Evolutionary conservation across 2,113 vertebrate genomes (phyloP).

Genomic region (Hemicordylus capensis): DNA sequence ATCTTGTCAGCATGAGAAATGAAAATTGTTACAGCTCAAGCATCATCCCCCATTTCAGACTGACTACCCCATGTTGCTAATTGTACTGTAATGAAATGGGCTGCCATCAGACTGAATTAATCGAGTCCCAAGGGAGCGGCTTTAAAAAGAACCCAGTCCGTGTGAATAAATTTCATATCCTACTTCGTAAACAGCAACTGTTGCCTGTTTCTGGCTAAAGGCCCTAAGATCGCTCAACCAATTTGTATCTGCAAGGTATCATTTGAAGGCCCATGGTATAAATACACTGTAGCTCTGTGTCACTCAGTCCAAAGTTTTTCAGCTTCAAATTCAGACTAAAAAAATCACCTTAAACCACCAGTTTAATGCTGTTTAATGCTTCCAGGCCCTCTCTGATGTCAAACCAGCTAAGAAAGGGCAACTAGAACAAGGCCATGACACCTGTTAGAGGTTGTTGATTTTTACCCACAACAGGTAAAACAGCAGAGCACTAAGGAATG

Average conservation of each 20-base stretch:
- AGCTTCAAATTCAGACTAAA: neutral
- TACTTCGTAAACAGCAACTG: neutral
- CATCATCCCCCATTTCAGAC: conserved; percentile 24
- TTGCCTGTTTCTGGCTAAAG: neutral
- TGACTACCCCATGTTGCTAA: conserved; percentile 21
- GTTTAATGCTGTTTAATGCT: neutral
- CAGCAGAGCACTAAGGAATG: too few relatives aligned
- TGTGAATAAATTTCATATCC: conserved; percentile 23
- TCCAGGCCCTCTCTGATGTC: neutral
- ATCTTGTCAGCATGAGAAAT: conserved; percentile 12
- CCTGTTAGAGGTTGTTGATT: too few relatives aligned
- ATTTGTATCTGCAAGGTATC: neutral
- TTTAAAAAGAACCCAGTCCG: conserved; percentile 30
- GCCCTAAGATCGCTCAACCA: neutral
- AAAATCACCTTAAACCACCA: neutral
- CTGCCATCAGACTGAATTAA: conserved; percentile 31
- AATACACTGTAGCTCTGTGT: neutral
- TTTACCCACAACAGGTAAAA: too few relatives aligned
- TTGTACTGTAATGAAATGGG: conserved; percentile 41
- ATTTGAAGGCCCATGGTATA: neutral
- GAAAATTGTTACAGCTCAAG: conserved; percentile 25
- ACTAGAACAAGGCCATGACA: neutral
- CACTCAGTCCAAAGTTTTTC: neutral
- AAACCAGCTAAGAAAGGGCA: neutral
- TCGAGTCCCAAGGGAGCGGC: conserved; percentile 28